These are phyloP conservation scores for Dipodomys ordii DNA, from an alignment of 2,113 vertebrate species.

Conservation along the genomic window DNA sequence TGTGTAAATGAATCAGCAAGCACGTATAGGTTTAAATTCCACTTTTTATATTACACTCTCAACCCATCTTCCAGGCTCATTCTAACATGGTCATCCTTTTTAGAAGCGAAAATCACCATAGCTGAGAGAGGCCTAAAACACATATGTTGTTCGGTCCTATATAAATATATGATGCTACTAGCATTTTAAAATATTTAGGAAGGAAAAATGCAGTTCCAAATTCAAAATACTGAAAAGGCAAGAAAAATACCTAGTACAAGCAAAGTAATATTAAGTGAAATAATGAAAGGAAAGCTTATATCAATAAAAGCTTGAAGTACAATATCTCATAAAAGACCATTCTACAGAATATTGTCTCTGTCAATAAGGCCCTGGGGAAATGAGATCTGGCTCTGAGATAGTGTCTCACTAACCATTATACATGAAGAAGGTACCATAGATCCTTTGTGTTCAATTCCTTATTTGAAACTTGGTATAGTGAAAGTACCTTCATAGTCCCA, in stretches of 20 bases:
- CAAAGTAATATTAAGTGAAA: slow-evolving; percentile 2
- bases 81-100: not conserved
- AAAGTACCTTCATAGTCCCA: not conserved
- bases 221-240: not conserved
- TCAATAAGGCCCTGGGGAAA: not conserved
- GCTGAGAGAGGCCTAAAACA: not conserved
- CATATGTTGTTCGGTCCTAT: not conserved
- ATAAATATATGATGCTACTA: not conserved
- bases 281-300: not conserved
- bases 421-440: not conserved
- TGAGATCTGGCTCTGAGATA: not conserved
- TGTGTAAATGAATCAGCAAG: slow-evolving; percentile 50
- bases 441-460: not conserved
- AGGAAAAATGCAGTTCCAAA: slow-evolving; percentile 19
- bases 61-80: not conserved
- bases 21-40: slow-evolving; percentile 25
- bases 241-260: not conserved
- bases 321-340: not conserved
- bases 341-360: not conserved
- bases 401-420: not conserved
- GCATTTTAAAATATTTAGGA: slow-evolving; percentile 9
- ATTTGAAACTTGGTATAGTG: not conserved
- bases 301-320: slow-evolving; percentile 13
- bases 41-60: not conserved
- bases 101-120: not conserved